These are phyloP conservation scores for Paraescarpia echinospica DNA, from an alignment of 1,140 invertebrate species.

Conservation along the genomic window DNA sequence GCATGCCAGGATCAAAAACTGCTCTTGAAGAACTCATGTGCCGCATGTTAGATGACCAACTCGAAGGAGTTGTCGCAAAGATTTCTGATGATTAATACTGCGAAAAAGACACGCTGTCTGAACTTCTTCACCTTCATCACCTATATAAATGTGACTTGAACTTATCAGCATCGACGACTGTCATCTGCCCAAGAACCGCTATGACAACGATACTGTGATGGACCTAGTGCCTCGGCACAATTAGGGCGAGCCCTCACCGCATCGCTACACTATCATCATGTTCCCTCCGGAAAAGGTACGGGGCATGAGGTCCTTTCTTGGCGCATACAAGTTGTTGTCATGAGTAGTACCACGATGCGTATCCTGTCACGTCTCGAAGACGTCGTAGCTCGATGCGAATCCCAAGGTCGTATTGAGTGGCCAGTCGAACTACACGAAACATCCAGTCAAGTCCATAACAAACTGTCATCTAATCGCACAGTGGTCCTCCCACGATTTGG, in stretches of 20 bases:
- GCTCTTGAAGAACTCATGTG: too few relatives aligned
- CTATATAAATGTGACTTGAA: constrained; percentile 14
- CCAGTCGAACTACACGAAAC: constrained; percentile 20
- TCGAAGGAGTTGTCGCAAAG: too few relatives aligned
- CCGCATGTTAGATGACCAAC: too few relatives aligned
- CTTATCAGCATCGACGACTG: constrained; percentile 22
- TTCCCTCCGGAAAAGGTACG: neutral
- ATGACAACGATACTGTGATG: neutral
- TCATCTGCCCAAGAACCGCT: constrained; percentile 3
- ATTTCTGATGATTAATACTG: constrained; percentile 29
- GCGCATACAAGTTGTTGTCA: constrained; percentile 31
- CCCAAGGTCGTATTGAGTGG: constrained; percentile 31
- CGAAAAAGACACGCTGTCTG: neutral
- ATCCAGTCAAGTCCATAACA: constrained; percentile 14
- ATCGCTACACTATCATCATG: constrained; percentile 8
- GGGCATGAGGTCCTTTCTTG: constrained; percentile 31
- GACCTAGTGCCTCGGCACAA: neutral
- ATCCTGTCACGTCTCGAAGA: constrained; percentile 30
- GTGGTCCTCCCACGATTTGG: constrained; percentile 29
- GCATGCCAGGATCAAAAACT: too few relatives aligned
- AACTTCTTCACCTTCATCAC: constrained; percentile 9
- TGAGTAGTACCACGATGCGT: constrained; percentile 31
- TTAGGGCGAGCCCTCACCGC: constrained; percentile 11
- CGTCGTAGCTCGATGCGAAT: constrained; percentile 29
- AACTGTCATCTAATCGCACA: constrained; percentile 19